Base-by-base conservation (phyloP, 2,888 invertebrate genomes). In the Drosophila borealis region DNA sequence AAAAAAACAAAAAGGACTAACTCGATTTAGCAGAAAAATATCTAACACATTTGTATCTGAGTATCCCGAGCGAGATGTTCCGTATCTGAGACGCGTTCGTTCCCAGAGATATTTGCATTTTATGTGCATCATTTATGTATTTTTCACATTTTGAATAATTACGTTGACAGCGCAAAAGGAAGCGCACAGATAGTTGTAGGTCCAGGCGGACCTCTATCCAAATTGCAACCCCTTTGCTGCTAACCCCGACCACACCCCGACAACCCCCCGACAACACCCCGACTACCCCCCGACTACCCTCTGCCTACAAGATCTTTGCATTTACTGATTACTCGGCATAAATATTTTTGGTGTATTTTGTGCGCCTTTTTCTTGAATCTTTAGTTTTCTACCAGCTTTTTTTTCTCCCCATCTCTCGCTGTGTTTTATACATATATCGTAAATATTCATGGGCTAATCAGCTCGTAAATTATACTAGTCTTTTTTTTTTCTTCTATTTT, bases 391-490 rank as follows among this genome's bases (percentile, higher is more conserved):
- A 10, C 10, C 11, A 2, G 9, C 11, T 10, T 51, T 50, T 33
- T 37, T 60, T 14, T 39, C 8, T 29, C 8, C 25, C 8, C 25
- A 21, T 34, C 36, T 33, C 21, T 25, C 46, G 33, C 45, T 19
- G 11, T 25, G 29, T 33, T 3, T 60, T 49, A 50, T 53, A 37
- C n/a, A n/a, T 44, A 39, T 25, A 14, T 59, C 59, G 63, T 81
- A 86, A 85, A 86, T 86, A 86, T 86, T 86, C 88, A 86, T 86
- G 75, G 88, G 75, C 77, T 86, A 85, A 86, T 86, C 85, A 88
- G 85, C 85, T 86, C 85, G 88, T 86, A 86, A 86, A 86, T 86
- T 86, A 87, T 88, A 79, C 77, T 74, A 62, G 63, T 56, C 78
- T 60, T 54, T 53, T 63, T 48, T 53, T 46, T 48, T 54, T 36